phyloP scores from a whole-genome alignment of 2,888 invertebrate genomes.

The Tachina fera region DNA sequence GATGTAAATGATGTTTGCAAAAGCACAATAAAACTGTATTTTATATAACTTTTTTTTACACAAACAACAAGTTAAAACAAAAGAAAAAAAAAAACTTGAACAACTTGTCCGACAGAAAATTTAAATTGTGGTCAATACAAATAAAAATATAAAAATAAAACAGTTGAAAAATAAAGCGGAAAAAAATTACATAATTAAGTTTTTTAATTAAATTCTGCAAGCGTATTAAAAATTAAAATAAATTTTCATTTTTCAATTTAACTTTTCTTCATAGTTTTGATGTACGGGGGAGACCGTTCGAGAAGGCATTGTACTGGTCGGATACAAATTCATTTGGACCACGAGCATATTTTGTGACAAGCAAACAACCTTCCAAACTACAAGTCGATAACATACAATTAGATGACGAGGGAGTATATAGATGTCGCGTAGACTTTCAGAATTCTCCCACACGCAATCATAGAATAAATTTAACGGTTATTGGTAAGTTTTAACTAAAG shows the following conservation, averaged over 20 bases:
- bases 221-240: conserved; percentile 33
- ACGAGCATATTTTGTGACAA: conserved; percentile 92
- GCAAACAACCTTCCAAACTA: conserved; percentile 91
- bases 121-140: conserved; percentile 65
- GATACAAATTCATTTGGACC: conserved; percentile 92
- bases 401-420: conserved; percentile 93
- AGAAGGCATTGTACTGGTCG: conserved; percentile 92
- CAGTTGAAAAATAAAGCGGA: not conserved
- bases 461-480: conserved; percentile 93
- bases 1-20: conserved; percentile 63
- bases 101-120: conserved; percentile 68
- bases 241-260: conserved; percentile 27
- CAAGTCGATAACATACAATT: conserved; percentile 92
- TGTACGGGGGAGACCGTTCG: conserved; percentile 91
- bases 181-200: conserved; percentile 58
- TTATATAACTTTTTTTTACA: not conserved
- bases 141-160: conserved; percentile 1
- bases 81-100: conserved; percentile 45
- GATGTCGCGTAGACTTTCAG: conserved; percentile 95
- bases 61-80: conserved; percentile 24
- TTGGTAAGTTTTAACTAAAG: conserved; percentile 87
- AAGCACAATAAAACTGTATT: conserved; percentile 29
- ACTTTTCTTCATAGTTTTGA: conserved; percentile 87
- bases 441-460: conserved; percentile 94
- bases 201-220: conserved; percentile 62